Evolutionary conservation across 2,797 vertebrate species (phyloP).

Genomic region (Gobio occitaniae): DNA sequence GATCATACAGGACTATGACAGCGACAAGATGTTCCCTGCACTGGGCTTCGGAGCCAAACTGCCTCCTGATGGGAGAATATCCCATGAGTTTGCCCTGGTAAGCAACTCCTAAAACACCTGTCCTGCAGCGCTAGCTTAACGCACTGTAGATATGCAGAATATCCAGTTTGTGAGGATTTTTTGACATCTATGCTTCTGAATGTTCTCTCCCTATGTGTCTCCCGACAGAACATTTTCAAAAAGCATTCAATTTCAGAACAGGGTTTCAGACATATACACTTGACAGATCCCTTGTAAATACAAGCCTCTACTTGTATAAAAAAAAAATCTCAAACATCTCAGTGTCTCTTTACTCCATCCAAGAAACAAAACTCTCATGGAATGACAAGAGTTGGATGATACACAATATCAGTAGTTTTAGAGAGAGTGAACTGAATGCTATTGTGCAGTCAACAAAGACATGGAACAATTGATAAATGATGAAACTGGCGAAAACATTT

Average conservation of each 20-base stretch:
- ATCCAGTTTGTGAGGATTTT: neutral
- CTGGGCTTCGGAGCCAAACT: conserved; percentile 96
- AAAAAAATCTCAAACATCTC: neutral
- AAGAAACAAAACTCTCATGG: neutral
- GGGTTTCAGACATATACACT: neutral
- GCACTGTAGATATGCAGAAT: neutral
- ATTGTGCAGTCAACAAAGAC: neutral
- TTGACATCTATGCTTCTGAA: neutral
- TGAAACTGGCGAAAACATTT: neutral
- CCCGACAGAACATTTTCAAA: neutral
- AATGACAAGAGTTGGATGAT: no score
- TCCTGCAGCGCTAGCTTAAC: neutral
- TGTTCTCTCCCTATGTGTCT: neutral
- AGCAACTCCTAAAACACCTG: conserved; percentile 57
- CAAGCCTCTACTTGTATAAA: neutral
- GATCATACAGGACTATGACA: conserved; percentile 98
- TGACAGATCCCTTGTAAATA: neutral
- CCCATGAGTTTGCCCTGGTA: conserved; percentile 98
- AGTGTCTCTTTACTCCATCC: neutral
- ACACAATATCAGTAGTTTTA: neutral
- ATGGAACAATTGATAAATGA: neutral
- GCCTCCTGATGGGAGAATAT: conserved; percentile 94
- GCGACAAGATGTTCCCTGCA: conserved; percentile 98
- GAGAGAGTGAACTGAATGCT: neutral
- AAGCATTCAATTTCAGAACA: neutral